Evolutionary conservation across 2,113 vertebrate species (phyloP).

Genomic region (Thymallus thymallus): DNA sequence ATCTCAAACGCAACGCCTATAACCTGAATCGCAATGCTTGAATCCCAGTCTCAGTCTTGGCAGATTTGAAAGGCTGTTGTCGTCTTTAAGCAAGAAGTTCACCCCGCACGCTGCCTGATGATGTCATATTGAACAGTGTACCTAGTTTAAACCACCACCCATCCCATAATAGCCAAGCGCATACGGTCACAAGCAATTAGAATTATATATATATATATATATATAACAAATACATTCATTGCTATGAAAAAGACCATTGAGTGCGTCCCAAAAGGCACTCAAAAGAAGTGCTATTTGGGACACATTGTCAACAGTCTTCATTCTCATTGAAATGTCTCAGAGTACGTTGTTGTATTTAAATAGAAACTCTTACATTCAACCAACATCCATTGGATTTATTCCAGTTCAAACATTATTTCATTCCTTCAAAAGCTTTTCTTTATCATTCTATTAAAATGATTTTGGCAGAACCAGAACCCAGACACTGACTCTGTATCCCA

Average conservation of each 20-base stretch:
- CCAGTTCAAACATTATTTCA: conserved; percentile 15
- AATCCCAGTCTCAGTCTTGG: too few relatives aligned
- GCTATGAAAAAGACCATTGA: conserved; percentile 39
- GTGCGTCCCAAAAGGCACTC: neutral
- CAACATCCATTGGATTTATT: conserved; percentile 19
- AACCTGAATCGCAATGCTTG: too few relatives aligned
- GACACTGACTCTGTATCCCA: too few relatives aligned
- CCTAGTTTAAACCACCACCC: neutral
- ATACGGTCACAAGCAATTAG: conserved; percentile 46
- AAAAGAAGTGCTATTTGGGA: neutral
- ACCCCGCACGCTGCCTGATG: too few relatives aligned
- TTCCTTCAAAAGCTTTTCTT: conserved; percentile 45
- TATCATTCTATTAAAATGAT: conserved; percentile 29
- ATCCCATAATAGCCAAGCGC: conserved; percentile 31
- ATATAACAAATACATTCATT: conserved; percentile 73
- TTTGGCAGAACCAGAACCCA: too few relatives aligned
- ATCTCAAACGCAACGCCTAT: too few relatives aligned
- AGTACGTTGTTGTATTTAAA: conserved; percentile 44
- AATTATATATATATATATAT: too few relatives aligned
- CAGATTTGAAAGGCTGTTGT: neutral
- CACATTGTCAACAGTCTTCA: conserved; percentile 30
- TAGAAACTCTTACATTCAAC: conserved; percentile 71
- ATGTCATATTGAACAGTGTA: too few relatives aligned
- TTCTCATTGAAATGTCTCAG: conserved; percentile 60
- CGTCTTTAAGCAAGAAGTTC: too few relatives aligned